Evolutionary conservation across 2,888 invertebrate species (phyloP).

Genomic region (Actias luna): DNA sequence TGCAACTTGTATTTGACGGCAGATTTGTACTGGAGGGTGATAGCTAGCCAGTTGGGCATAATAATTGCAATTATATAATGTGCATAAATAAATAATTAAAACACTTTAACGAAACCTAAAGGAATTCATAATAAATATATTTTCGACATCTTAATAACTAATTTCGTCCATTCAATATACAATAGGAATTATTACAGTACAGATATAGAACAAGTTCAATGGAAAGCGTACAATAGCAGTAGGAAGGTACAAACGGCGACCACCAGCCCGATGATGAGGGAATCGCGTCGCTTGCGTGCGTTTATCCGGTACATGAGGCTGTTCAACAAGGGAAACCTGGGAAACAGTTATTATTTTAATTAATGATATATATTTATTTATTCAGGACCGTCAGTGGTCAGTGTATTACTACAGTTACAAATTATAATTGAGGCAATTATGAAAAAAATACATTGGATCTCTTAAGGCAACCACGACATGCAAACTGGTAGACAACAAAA

Average conservation of each 20-base stretch:
- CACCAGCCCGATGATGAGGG: constrained; percentile 94
- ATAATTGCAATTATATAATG: no score
- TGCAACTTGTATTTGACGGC: no score
- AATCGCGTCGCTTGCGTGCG: constrained; percentile 95
- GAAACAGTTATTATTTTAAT: no score
- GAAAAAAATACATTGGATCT: no score
- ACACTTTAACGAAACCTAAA: not conserved
- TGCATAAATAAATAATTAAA: not conserved
- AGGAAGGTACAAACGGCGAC: constrained; percentile 94
- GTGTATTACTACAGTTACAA: no score
- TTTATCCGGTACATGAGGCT: constrained; percentile 96
- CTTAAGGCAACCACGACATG: no score
- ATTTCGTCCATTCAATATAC: not conserved
- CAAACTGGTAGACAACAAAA: no score
- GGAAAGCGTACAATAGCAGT: constrained; percentile 90
- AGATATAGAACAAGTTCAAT: constrained; percentile 59
- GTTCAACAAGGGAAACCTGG: constrained; percentile 89
- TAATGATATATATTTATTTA: no score
- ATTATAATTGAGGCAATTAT: no score
- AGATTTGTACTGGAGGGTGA: no score
- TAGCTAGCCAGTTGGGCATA: no score
- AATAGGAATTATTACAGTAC: not conserved
- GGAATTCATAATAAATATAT: constrained; percentile 3
- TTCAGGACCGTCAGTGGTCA: no score
- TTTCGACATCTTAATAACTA: not conserved